A percentile compares a stretch with the other conserved stretches of the same genome.
These are phyloP conservation scores for Trogon surrucura DNA, from an alignment of 2,113 vertebrate species.

Conservation along the genomic window DNA sequence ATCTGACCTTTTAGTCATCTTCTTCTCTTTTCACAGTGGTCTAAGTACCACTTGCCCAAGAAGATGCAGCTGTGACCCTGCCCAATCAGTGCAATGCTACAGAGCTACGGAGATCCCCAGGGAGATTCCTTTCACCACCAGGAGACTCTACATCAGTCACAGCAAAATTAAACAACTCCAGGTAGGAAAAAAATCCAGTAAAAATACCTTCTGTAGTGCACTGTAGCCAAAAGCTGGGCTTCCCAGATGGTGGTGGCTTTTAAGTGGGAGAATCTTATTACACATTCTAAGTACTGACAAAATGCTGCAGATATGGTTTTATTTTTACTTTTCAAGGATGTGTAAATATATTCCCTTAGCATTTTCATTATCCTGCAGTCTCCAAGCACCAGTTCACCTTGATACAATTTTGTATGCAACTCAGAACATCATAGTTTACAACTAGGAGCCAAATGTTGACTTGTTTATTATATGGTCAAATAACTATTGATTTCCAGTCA, in stretches of 20 bases:
- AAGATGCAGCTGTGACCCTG: conserved; percentile 79
- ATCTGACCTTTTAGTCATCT: conserved; percentile 20
- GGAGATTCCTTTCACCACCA: conserved; percentile 71
- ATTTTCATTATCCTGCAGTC: not conserved
- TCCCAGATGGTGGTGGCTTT: not conserved
- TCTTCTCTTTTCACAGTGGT: conserved; percentile 48
- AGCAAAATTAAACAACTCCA: conserved; percentile 84
- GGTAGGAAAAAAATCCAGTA: conserved; percentile 70
- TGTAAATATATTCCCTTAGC: conserved; percentile 7
- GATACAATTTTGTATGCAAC: not conserved
- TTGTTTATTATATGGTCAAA: not conserved
- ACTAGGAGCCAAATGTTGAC: not conserved
- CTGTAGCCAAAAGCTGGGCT: not conserved
- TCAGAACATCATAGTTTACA: not conserved
- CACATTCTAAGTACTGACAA: not conserved
- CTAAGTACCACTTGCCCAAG: conserved; percentile 70
- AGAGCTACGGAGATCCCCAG: conserved; percentile 71
- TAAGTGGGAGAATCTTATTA: not conserved
- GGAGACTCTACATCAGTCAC: conserved; percentile 79
- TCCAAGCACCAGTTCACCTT: not conserved
- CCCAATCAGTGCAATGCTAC: conserved; percentile 78
- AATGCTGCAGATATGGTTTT: conserved; percentile 9
- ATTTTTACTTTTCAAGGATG: conserved; percentile 5
- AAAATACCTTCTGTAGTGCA: not conserved
- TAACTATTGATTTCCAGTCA: not conserved